A percentile compares a stretch with the other conserved stretches of the same genome.
Evolutionary conservation across 2,113 vertebrate species (phyloP).

Genomic region (Diglossa brunneiventris): DNA sequence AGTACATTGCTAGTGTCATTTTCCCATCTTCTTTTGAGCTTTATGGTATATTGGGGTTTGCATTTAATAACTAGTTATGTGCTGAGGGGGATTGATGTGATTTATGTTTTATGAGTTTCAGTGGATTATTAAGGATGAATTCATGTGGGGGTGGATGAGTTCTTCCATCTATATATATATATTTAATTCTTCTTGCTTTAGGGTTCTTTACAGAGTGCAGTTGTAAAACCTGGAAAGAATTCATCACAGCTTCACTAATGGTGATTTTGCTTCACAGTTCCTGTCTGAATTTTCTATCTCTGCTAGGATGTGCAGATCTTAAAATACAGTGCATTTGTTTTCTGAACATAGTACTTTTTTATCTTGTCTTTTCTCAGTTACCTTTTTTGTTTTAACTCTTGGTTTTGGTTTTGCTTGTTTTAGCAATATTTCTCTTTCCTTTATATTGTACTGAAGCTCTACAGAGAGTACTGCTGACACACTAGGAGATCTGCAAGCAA

Average conservation of each 20-base stretch:
- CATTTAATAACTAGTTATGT: slow-evolving; percentile 52
- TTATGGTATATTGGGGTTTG: slow-evolving; percentile 42
- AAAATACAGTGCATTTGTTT: not conserved
- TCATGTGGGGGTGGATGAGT: not conserved
- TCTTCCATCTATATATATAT: not conserved
- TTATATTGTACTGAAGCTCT: not conserved
- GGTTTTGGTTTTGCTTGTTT: not conserved
- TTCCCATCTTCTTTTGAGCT: slow-evolving; percentile 52
- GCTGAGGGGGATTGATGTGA: slow-evolving; percentile 28
- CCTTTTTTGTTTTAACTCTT: not conserved
- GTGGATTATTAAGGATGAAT: slow-evolving; percentile 55
- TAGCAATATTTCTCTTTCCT: not conserved
- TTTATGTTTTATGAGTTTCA: slow-evolving; percentile 59
- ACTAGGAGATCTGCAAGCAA: not conserved
- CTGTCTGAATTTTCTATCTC: not conserved
- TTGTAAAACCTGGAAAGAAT: slow-evolving; percentile 4
- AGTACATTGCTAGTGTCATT: slow-evolving; percentile 37
- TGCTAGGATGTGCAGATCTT: not conserved
- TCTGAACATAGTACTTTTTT: not conserved
- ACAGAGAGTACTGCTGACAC: not conserved
- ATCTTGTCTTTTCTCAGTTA: not conserved
- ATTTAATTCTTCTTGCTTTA: not conserved
- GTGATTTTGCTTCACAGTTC: not conserved
- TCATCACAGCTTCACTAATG: not conserved
- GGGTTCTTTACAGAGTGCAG: not conserved